phyloP scores from a whole-genome alignment of 1,140 invertebrate species.

The Drosophila guanche region DNA sequence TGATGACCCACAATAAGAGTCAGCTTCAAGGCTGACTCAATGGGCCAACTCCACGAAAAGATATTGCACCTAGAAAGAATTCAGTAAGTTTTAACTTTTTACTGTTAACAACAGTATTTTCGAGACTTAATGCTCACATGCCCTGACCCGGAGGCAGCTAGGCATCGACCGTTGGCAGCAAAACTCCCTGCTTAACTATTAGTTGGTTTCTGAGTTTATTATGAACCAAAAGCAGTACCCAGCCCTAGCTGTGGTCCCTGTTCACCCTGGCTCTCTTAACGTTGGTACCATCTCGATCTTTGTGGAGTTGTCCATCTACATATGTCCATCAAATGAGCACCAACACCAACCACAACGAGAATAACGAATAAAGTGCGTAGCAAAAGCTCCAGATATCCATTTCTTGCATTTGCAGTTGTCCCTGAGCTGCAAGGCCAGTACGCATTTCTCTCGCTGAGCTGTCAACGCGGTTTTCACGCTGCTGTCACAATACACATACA shows the following conservation, averaged over 20 bases:
- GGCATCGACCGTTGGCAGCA: conserved; percentile 56
- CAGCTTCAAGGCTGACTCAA: conserved; percentile 24
- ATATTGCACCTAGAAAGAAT: conserved; percentile 47
- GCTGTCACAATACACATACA: conserved; percentile 72
- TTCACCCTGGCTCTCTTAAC: background rate
- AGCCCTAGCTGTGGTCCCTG: background rate
- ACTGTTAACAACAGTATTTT: conserved; percentile 35
- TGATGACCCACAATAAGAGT: conserved; percentile 19
- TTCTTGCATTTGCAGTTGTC: conserved; percentile 72
- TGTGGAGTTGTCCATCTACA: conserved; percentile 25
- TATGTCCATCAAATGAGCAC: conserved; percentile 63
- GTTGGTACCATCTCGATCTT: conserved; percentile 15
- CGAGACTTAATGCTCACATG: conserved; percentile 35
- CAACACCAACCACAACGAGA: conserved; percentile 30
- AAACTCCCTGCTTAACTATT: conserved; percentile 80
- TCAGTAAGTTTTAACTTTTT: conserved; percentile 48
- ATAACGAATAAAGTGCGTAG: conserved; percentile 55
- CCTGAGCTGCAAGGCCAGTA: conserved; percentile 13
- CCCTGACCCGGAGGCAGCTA: conserved; percentile 30
- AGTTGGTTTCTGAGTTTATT: conserved; percentile 78
- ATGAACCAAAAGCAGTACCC: conserved; percentile 50
- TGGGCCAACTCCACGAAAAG: conserved; percentile 9
- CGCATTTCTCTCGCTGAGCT: conserved; percentile 62
- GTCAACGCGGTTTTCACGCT: conserved; percentile 77
- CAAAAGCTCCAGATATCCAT: conserved; percentile 74